A percentile compares a stretch with the other conserved stretches of the same genome.
phyloP scores from a whole-genome alignment of 2,113 vertebrate species.

The Cavia aperea region DNA sequence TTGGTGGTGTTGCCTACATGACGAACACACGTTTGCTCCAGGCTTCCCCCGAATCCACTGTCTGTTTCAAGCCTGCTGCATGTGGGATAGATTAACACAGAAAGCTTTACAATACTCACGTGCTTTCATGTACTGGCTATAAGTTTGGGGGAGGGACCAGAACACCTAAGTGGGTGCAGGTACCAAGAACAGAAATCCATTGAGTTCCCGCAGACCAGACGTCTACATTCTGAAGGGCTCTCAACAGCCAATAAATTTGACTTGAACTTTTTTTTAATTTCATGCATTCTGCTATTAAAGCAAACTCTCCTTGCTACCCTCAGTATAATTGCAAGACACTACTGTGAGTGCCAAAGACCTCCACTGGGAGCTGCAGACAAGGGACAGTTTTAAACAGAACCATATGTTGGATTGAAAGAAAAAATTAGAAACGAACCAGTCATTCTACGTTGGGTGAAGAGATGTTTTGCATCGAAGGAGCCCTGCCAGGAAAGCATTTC shows the following conservation, averaged over 20 bases:
- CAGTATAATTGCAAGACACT: constrained; percentile 80
- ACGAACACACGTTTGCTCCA: constrained; percentile 41
- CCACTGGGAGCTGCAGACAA: constrained; percentile 79
- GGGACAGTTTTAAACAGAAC: constrained; percentile 79
- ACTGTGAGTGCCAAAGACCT: constrained; percentile 79
- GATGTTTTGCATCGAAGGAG: constrained; percentile 65
- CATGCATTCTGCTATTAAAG: constrained; percentile 80
- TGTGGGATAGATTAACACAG: constrained; percentile 70
- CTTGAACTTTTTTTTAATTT: constrained; percentile 74
- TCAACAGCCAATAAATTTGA: constrained; percentile 83
- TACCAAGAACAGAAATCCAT: constrained; percentile 77
- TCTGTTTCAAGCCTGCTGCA: constrained; percentile 55
- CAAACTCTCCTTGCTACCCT: constrained; percentile 79
- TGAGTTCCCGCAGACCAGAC: constrained; percentile 81
- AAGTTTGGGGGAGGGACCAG: constrained; percentile 29
- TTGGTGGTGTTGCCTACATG: constrained; percentile 20
- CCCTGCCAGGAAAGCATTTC: constrained; percentile 60
- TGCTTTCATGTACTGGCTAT: constrained; percentile 65
- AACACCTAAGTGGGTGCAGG: constrained; percentile 34
- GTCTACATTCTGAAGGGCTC: constrained; percentile 80
- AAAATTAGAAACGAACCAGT: constrained; percentile 66
- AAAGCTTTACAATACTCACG: constrained; percentile 70
- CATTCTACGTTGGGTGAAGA: constrained; percentile 72
- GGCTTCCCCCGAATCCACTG: constrained; percentile 56
- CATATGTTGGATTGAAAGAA: constrained; percentile 76